Evolutionary conservation across 1,140 invertebrate species (phyloP), one percentile per base, ranked within the genome.

Genomic region (Bombus difficillimus): DNA sequence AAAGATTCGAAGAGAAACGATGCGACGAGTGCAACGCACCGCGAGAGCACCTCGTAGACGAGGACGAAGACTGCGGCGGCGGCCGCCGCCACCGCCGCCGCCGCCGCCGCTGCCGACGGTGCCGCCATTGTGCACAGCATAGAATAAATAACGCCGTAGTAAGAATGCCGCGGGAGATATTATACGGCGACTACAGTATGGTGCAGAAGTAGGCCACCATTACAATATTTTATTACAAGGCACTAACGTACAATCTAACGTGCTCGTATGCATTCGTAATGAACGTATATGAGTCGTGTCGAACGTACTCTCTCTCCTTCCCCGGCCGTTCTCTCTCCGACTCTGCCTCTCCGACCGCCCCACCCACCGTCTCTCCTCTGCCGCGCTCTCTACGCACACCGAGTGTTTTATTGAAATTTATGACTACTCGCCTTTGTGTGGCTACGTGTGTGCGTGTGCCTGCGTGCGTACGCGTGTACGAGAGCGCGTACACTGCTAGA

Each of bases 161-260:
- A 95, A 94, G 94, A 94, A 95, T 95, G 93, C 93, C 93, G 92
- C 93, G 92, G 90, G 93, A 94, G 93, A 95, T 94, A 93, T 93
- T 94, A 92, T 93, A 93, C 92, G 92, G 89, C 91, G 91, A 92
- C 91, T 91, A 89, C 89, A 88, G 86, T 85, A 89, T 87, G 83
- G 90, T 78, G 89, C 90, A 93, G 89, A 95, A 95, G 94, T 95
- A 95, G 94, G 94, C 94, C 94, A 95, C 92, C 94, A 95, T 95
- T 95, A 95, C 94, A 95, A 95, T 95, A 95, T 95, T 95, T 95
- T 95, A 95, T 95, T 95, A 94, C 94, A 93, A 93, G 93, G 94
- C 94, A 95, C 94, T 94, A 95, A 95, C 94, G 93, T 95, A 94
- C 94, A 95, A 95, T 95, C 94, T 95, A 95, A 95, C 94, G 93